Conservation (phyloP, 1,140 invertebrate genomes). For the Drosophila truncata region DNA sequence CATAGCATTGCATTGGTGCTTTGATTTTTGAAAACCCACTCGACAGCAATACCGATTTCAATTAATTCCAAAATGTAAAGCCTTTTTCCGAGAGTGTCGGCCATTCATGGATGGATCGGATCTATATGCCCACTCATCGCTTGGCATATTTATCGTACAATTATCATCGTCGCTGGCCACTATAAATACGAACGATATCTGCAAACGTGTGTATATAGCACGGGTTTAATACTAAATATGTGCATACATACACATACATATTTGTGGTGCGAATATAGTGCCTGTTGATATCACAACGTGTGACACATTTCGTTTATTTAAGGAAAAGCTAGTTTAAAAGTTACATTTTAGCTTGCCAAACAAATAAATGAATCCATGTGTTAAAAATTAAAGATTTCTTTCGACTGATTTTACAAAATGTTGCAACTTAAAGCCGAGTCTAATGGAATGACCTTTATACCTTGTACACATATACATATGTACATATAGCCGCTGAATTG, state of each 20-base stretch:
- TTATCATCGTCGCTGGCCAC: conserved; percentile 19
- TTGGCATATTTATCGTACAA: conserved; percentile 12
- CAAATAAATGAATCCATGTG: background rate
- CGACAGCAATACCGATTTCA: background rate
- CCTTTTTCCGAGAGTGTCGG: background rate
- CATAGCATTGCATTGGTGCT: conserved; percentile 3
- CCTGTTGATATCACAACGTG: background rate
- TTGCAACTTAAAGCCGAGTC: background rate
- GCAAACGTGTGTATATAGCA: background rate
- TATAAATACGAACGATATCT: conserved; percentile 33
- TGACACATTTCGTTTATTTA: conserved; percentile 10
- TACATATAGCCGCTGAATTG: conserved; percentile 3
- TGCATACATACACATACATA: background rate
- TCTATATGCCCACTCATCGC: conserved; percentile 1
- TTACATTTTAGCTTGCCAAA: background rate
- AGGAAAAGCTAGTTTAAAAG: background rate
- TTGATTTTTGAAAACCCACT: background rate
- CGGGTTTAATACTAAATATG: background rate
- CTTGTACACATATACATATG: background rate
- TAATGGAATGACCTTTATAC: background rate
- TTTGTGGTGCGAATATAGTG: conserved; percentile 3
- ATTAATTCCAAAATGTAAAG: too few relatives aligned
- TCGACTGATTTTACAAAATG: too few relatives aligned
- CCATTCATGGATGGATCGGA: conserved; percentile 14
- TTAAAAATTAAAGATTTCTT: too few relatives aligned